A percentile compares a stretch with the other conserved stretches of the same genome.
Evolutionary conservation across 1,140 invertebrate species (phyloP).

Genomic region (Papilio polyxenes): DNA sequence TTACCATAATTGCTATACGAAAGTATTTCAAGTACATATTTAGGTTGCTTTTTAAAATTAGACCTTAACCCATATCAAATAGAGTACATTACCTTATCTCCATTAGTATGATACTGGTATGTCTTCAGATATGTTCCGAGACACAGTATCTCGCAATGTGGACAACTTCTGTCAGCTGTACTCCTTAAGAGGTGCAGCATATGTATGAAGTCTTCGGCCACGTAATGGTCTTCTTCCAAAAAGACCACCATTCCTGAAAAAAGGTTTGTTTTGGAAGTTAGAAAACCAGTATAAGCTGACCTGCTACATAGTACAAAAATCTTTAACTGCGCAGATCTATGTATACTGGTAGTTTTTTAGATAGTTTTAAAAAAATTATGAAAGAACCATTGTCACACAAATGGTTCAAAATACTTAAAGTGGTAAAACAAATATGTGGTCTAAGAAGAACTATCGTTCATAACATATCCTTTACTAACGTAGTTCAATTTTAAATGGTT

Average conservation of each 20-base stretch:
- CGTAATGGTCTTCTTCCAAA: slow-evolving; percentile 99
- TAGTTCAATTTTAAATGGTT: background rate
- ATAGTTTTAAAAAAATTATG: too few relatives aligned
- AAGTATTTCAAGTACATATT: background rate
- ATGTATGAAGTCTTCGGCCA: slow-evolving; percentile 96
- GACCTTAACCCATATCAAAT: slow-evolving; percentile 21
- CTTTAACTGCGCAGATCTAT: too few relatives aligned
- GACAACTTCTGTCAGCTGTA: slow-evolving; percentile 88
- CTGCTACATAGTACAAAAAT: background rate
- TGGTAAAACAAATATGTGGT: too few relatives aligned
- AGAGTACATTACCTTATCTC: slow-evolving; percentile 82
- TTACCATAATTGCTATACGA: too few relatives aligned
- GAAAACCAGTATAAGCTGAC: background rate
- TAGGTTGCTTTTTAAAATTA: background rate
- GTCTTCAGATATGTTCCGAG: slow-evolving; percentile 97
- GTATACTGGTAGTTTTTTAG: too few relatives aligned
- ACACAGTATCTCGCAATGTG: slow-evolving; percentile 94
- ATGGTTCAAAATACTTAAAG: too few relatives aligned
- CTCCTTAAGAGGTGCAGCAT: slow-evolving; percentile 90
- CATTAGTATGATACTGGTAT: slow-evolving; percentile 91
- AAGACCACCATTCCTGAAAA: slow-evolving; percentile 90
- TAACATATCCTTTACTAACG: background rate
- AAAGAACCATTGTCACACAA: too few relatives aligned
- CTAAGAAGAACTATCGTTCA: too few relatives aligned
- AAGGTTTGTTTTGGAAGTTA: too few relatives aligned